A percentile compares a stretch with the other conserved stretches of the same genome.
phyloP scores from a whole-genome alignment of 2,797 vertebrate genomes.

The Oophaga sylvatica region DNA sequence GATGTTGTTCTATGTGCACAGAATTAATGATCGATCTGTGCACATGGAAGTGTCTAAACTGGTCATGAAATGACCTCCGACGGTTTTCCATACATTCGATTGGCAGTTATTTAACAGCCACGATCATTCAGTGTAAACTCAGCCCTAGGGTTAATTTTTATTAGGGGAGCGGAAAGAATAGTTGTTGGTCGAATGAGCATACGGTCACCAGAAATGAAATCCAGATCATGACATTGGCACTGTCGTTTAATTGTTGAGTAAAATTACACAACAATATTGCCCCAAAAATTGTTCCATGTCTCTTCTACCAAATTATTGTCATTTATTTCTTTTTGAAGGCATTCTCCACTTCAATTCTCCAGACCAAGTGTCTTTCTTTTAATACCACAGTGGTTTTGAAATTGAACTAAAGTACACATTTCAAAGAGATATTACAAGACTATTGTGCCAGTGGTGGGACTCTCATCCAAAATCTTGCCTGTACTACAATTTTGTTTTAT shows the following conservation, averaged over 20 bases:
- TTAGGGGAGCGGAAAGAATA: no score
- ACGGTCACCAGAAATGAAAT: not conserved
- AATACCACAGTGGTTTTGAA: conserved; percentile 23
- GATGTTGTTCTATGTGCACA: no score
- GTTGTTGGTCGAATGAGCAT: no score
- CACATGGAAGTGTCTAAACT: no score
- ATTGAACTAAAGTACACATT: not conserved
- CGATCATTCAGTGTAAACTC: no score
- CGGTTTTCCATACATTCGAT: no score
- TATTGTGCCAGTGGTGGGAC: conserved; percentile 8
- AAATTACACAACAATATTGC: not conserved
- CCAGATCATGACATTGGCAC: not conserved
- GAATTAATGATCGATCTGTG: no score
- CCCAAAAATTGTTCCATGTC: not conserved
- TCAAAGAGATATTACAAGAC: not conserved
- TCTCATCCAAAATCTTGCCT: conserved; percentile 21
- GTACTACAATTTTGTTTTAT: conserved; percentile 23
- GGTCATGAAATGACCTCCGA: no score
- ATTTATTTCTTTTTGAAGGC: conserved; percentile 4
- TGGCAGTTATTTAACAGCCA: no score
- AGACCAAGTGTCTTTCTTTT: conserved; percentile 15
- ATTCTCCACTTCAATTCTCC: conserved; percentile 1
- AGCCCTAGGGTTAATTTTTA: no score
- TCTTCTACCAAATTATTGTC: not conserved
- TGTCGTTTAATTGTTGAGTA: not conserved